Evolutionary conservation across 2,113 vertebrate genomes (phyloP), one percentile per base, ranked within the genome.

Genomic region (Butorides virescens): DNA sequence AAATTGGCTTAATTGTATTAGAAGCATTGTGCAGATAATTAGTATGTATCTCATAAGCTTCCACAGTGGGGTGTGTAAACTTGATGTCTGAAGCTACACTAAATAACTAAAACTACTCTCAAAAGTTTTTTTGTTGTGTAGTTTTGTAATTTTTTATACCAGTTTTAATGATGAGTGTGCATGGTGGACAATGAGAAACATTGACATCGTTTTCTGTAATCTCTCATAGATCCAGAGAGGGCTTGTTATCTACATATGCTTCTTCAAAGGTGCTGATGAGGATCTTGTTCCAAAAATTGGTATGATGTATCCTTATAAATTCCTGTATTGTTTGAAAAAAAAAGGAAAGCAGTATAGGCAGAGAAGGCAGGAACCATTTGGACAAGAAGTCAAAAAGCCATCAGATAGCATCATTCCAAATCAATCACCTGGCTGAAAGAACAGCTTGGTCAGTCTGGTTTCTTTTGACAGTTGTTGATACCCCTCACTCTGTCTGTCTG

Each of bases 231-330:
- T 99, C 94, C 96, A 98, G 53, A 98, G 98, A 97, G 99, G 99
- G 49, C 98, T 99, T 97, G 98, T 99, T 94, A 98, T 99, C 96
- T 99, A 99, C 52, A 93, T 99, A 95, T 99, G 99, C 90, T 99
- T 99, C 98, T 99, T 99, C 95, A 99, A 99, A 98, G 99, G 98
- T 94, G 99, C 99, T 72, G 98, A 98, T 88, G 98, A 98, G 65
- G 98, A 99, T 86, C 97, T 99, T 66, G 95, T 99, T 93, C 98
- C 98, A 47, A 99, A 99, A 98, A 99, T 99, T 93, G 99, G 99
- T 99, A 98, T 68, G 98, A 96, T 82, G 55, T 39, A 85, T 73
- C 46, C 21, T 58, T 76, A 32, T 20, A 16, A 66, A 56, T 85
- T 65, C 56, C 61, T 72, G 16, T 32, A 39, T 86, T 84, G 71